Evolutionary conservation across 2,888 invertebrate genomes (phyloP), one percentile per base, ranked within the genome.

Genomic region (Conchocele bisecta): DNA sequence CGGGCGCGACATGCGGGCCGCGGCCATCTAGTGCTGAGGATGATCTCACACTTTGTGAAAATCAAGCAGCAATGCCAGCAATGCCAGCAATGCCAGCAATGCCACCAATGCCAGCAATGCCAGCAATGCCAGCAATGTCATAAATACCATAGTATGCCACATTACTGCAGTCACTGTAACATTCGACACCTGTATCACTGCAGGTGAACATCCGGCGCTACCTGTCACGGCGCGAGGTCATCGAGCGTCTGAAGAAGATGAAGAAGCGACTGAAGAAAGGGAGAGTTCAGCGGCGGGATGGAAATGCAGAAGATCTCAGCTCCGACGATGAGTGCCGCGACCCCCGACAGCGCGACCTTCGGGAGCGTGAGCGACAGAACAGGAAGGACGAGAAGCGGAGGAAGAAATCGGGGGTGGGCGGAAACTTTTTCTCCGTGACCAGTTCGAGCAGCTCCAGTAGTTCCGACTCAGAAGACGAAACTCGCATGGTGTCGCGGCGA

Each of bases 171-270:
- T n/a, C n/a, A n/a, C n/a, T n/a, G n/a, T n/a, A n/a, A n/a, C n/a
- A n/a, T n/a, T n/a, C n/a, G n/a, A n/a, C n/a, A n/a, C n/a, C n/a
- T 53, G 9, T 33, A 28, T 37, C 4, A 51, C 15, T 44, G n/a
- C 54, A 88, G 88, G 82, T 87, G 3, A 83, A 70, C 28, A 70
- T 87, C 6, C 82, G 74, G 54, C 76, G 83, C 64, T 83, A 83
- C 42, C 68, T 87, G 5, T 72, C 80, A 24, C 79, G 76, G 51
- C 72, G 77, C 24, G 86, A 88, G 54, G 78, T 82, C 9, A 63
- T 48, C 7, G 79, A 82, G 37, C 70, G 80, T 53, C 46, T 86
- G 39, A 79, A 75, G 20, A 74, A 75, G 24, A 76, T 77, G 58
- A 84, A 82, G 75, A 81, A 83, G 58, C 70, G 68, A 46, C 44